A percentile compares a stretch with the other conserved stretches of the same genome.
Conservation (phyloP, 37 sponge, comb jelly and placozoan species). For the Dysidea cf. avara region DNA sequence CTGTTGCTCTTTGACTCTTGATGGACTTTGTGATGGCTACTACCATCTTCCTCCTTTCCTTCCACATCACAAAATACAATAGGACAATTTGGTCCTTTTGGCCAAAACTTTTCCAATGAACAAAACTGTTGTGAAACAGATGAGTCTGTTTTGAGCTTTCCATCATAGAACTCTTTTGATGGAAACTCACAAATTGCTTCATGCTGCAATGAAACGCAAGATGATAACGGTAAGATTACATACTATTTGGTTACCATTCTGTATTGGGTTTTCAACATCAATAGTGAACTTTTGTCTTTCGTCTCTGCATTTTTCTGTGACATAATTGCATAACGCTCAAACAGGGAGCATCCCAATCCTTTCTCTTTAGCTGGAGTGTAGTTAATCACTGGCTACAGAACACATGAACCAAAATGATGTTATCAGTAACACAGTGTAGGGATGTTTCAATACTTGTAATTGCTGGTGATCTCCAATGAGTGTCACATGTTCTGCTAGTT, state of each 20-base stretch:
- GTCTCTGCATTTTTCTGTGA: background rate
- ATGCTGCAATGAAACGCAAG: slow-evolving; percentile 25
- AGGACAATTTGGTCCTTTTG: slow-evolving; percentile 24
- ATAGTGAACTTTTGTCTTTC: too few relatives aligned
- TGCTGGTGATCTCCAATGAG: slow-evolving; percentile 78
- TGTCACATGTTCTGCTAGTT: slow-evolving; percentile 62
- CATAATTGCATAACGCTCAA: slow-evolving; percentile 56
- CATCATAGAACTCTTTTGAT: slow-evolving; percentile 63
- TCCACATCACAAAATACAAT: slow-evolving; percentile 67
- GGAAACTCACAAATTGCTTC: slow-evolving; percentile 58
- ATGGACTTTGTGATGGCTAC: too few relatives aligned
- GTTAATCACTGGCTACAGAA: slow-evolving; percentile 55
- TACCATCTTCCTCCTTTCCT: slow-evolving; percentile 32
- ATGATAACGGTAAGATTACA: background rate
- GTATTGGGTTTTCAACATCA: slow-evolving; percentile 53
- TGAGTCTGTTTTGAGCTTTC: slow-evolving; percentile 33
- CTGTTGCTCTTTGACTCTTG: slow-evolving; percentile 26
- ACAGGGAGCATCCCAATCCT: slow-evolving; percentile 64
- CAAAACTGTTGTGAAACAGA: slow-evolving; percentile 4
- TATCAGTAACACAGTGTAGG: too few relatives aligned
- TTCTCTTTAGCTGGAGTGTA: slow-evolving; percentile 42
- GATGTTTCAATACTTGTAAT: slow-evolving; percentile 39
- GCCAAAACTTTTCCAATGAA: slow-evolving; percentile 36
- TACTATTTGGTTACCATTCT: slow-evolving; percentile 76
- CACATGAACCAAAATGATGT: too few relatives aligned